Evolutionary conservation across 2,888 invertebrate species (phyloP).

Genomic region (Empis stercorea): DNA sequence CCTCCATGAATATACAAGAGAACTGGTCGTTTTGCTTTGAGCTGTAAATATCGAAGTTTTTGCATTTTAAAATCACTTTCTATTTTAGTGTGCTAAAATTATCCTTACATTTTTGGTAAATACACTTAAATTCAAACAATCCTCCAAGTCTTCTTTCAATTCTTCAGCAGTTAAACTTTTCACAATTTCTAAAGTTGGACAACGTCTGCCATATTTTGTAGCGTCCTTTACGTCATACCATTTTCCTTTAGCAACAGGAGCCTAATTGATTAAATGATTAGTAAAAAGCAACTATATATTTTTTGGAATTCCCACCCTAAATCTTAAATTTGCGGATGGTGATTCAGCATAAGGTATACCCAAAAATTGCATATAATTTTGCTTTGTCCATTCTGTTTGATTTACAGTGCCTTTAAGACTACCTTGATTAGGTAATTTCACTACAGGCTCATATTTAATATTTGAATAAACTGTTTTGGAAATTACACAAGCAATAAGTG

Average conservation of each 20-base stretch:
- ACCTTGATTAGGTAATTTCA: constrained; percentile 23
- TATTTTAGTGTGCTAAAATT: not conserved
- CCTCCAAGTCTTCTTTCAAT: constrained; percentile 25
- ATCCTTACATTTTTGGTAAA: constrained; percentile 32
- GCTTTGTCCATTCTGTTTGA: constrained; percentile 25
- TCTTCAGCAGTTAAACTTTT: constrained; percentile 13
- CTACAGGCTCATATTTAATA: not conserved
- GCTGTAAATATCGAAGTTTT: constrained; percentile 13
- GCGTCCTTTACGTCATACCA: constrained; percentile 26
- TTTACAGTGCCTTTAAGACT: constrained; percentile 22
- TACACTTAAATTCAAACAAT: constrained; percentile 31
- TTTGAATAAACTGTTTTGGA: too few relatives aligned
- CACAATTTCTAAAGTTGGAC: constrained; percentile 25
- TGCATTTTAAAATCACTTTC: not conserved
- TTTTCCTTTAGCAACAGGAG: constrained; percentile 23
- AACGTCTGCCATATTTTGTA: constrained; percentile 25
- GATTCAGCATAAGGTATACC: constrained; percentile 32
- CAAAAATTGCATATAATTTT: constrained; percentile 27
- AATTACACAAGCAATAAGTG: too few relatives aligned
- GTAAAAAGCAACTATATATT: not conserved
- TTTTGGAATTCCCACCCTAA: constrained; percentile 19
- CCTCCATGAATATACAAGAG: constrained; percentile 38
- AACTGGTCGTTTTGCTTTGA: constrained; percentile 27
- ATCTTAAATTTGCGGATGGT: constrained; percentile 23
- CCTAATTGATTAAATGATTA: constrained; percentile 13